A percentile compares a stretch with the other conserved stretches of the same genome.
phyloP scores from a whole-genome alignment of 2,113 vertebrate species.

The Acanthisitta chloris region DNA sequence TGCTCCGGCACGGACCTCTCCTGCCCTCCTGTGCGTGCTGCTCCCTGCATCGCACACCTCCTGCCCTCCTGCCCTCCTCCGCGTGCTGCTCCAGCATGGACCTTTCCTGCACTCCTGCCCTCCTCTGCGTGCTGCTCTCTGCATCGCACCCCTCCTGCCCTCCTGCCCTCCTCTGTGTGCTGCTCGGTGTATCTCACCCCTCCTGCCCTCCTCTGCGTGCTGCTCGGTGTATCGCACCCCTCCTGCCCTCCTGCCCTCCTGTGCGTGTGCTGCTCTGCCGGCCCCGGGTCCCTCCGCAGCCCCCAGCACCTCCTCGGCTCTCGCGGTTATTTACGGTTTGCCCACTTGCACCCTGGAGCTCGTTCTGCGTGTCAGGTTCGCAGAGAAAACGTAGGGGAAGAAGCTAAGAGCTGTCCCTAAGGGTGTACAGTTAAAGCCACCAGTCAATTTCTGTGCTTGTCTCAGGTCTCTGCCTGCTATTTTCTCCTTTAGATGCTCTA shows the following conservation, averaged over 20 bases:
- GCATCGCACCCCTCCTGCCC: neutral
- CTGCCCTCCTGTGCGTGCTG: neutral
- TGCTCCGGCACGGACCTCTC: no score
- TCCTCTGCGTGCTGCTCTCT: no score
- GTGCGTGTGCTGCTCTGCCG: neutral
- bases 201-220: neutral
- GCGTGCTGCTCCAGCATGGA: no score
- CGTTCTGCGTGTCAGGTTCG: neutral
- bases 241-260: neutral
- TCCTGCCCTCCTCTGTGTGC: neutral
- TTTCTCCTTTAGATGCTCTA: neutral
- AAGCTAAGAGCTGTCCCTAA: neutral
- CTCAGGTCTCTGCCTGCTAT: neutral
- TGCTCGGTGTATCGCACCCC: neutral
- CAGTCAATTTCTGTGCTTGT: accelerated
- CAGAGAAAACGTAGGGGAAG: accelerated
- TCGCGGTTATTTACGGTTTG: neutral
- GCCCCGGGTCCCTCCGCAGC: neutral
- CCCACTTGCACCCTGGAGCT: neutral
- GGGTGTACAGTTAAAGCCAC: neutral
- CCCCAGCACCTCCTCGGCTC: neutral
- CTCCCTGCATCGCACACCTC: neutral
- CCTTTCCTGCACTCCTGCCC: neutral
- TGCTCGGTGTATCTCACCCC: neutral
- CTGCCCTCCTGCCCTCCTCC: neutral